A percentile compares a stretch with the other conserved stretches of the same genome.
Conservation (phyloP, 2,888 invertebrate genomes). For the Hirtodrosophila confusa region DNA sequence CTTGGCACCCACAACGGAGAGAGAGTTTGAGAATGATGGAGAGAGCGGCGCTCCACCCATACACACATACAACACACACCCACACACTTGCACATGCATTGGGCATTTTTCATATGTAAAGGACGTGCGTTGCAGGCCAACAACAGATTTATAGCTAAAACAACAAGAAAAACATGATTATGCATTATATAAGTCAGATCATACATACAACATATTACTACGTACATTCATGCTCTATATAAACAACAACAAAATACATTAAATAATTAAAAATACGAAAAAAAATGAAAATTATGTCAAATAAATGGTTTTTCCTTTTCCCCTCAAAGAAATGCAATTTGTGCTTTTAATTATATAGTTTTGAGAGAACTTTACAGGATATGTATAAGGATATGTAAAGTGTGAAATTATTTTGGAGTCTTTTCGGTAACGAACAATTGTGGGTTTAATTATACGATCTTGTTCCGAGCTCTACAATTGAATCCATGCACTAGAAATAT, state of each 20-base stretch:
- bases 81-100: conserved; percentile 36
- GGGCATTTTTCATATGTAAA: conserved; percentile 33
- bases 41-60: conserved; percentile 65
- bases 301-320: conserved; percentile 81
- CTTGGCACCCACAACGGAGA: conserved; percentile 63
- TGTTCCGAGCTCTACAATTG: too few species aligned
- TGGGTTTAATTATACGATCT: too few species aligned
- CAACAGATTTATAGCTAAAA: conserved; percentile 37
- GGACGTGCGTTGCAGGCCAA: conserved; percentile 32
- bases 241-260: conserved; percentile 65
- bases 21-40: conserved; percentile 77
- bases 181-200: conserved; percentile 73
- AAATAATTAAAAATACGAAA: conserved; percentile 50
- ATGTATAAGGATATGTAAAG: too few species aligned
- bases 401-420: too few species aligned
- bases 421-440: too few species aligned
- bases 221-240: conserved; percentile 79
- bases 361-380: too few species aligned
- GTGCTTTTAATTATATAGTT: conserved; percentile 13
- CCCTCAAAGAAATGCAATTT: conserved; percentile 67
- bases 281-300: conserved; percentile 67
- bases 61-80: conserved; percentile 30
- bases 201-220: conserved; percentile 69
- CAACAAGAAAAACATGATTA: conserved; percentile 41
- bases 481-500: too few species aligned